phyloP scores from a whole-genome alignment of 2,113 vertebrate species.

The Delphinus delphis region DNA sequence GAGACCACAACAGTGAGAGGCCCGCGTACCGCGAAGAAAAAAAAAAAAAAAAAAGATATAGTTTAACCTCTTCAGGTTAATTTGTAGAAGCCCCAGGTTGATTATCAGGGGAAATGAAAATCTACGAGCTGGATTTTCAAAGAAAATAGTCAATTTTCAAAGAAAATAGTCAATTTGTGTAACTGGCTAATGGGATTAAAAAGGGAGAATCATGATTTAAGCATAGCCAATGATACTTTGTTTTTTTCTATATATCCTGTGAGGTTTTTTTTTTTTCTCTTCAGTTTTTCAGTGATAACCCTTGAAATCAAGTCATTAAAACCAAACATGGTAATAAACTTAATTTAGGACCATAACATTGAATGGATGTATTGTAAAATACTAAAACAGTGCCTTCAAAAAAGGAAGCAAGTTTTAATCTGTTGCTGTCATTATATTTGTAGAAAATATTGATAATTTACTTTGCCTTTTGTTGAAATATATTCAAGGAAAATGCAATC shows the following conservation, averaged over 20 bases:
- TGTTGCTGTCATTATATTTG: neutral
- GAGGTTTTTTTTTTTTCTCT: neutral
- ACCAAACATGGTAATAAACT: neutral
- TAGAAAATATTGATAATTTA: neutral
- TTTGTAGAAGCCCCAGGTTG: neutral
- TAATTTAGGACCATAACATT: neutral
- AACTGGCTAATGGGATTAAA: neutral
- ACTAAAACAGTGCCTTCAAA: neutral
- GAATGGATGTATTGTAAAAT: neutral
- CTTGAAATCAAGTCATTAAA: constrained; percentile 21
- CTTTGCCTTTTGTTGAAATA: neutral
- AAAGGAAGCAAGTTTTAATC: neutral
- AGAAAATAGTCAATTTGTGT: neutral
- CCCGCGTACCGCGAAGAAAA: too few relatives aligned
- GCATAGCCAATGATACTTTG: neutral
- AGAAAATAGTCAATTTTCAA: neutral
- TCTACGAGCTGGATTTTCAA: neutral
- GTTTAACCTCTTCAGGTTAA: neutral
- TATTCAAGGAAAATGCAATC: neutral
- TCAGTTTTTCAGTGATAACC: neutral
- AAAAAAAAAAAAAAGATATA: neutral
- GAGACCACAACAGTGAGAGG: too few relatives aligned
- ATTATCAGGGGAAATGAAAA: neutral
- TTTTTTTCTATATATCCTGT: neutral
- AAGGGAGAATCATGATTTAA: neutral